Conservation (phyloP, 2,797 vertebrate genomes). For the Pangasius sanitwongsei region DNA sequence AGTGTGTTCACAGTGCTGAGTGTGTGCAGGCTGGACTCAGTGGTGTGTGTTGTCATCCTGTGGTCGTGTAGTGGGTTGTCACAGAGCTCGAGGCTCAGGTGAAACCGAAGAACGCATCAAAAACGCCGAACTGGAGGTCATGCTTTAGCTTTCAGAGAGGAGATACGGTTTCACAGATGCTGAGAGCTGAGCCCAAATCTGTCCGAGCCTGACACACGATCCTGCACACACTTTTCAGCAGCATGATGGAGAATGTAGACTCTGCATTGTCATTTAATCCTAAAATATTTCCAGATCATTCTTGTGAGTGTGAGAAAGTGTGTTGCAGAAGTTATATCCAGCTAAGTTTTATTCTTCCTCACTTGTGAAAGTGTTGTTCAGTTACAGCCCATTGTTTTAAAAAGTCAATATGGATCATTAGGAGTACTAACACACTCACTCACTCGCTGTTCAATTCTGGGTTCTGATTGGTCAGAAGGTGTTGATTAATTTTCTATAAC, state of each 20-base stretch:
- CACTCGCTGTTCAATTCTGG: neutral
- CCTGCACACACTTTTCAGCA: conserved; percentile 34
- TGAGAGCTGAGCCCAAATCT: conserved; percentile 13
- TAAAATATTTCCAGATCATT: neutral
- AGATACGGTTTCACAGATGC: conserved; percentile 46
- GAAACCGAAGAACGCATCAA: conserved; percentile 52
- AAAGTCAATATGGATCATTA: neutral
- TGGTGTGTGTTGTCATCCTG: conserved; percentile 50
- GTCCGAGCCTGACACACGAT: conserved; percentile 34
- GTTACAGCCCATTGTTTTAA: neutral
- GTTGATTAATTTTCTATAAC: neutral
- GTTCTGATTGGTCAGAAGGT: neutral
- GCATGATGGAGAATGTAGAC: conserved; percentile 21
- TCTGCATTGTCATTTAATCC: conserved; percentile 27
- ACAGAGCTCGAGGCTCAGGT: conserved; percentile 31
- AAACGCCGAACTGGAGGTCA: conserved; percentile 50
- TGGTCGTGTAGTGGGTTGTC: conserved; percentile 53
- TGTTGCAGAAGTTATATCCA: too few relatives aligned
- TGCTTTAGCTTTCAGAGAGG: conserved; percentile 39
- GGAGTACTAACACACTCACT: neutral
- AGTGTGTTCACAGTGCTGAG: conserved; percentile 42
- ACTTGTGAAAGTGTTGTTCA: neutral
- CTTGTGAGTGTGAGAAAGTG: neutral
- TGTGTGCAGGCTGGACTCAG: conserved; percentile 42
- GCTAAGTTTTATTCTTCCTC: neutral